Evolutionary conservation across 2,888 invertebrate species (phyloP).

Genomic region (Chloroclystis v-ata): DNA sequence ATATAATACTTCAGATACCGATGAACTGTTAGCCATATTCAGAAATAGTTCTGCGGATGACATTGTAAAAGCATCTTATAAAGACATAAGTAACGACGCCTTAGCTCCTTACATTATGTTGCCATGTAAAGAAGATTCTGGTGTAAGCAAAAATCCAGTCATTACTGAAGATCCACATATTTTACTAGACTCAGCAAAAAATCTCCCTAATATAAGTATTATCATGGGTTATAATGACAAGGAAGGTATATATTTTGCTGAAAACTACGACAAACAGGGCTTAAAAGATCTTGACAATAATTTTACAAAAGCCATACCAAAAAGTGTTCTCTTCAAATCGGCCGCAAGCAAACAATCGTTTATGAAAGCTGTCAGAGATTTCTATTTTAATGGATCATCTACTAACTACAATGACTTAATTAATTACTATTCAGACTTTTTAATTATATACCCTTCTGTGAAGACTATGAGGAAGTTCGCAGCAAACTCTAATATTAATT

Average conservation of each 20-base stretch:
- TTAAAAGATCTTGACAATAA: constrained; percentile 20
- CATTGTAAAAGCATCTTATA: constrained; percentile 31
- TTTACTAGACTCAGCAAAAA: constrained; percentile 21
- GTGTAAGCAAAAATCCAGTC: constrained; percentile 22
- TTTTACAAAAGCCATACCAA: constrained; percentile 31
- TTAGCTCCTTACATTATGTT: constrained; percentile 29
- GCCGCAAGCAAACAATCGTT: constrained; percentile 26
- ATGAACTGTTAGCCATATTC: constrained; percentile 36
- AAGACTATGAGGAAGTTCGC: constrained; percentile 24
- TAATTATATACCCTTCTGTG: constrained; percentile 30
- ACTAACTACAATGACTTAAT: constrained; percentile 26
- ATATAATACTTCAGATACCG: constrained; percentile 31
- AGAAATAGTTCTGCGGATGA: constrained; percentile 33
- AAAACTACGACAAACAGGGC: constrained; percentile 27
- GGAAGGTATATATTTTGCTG: constrained; percentile 40
- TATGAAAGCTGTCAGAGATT: constrained; percentile 25
- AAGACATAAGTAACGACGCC: constrained; percentile 27
- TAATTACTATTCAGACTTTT: constrained; percentile 38
- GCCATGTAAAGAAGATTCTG: constrained; percentile 34
- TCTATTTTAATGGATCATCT: constrained; percentile 34
- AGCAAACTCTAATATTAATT: constrained; percentile 16
- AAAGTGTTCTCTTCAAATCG: constrained; percentile 25
- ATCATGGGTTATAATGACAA: constrained; percentile 43
- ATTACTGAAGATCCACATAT: constrained; percentile 30
- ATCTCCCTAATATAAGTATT: constrained; percentile 23